A percentile compares a stretch with the other conserved stretches of the same genome.
phyloP scores from a whole-genome alignment of 2,888 invertebrate genomes.

The Malthinus flaveolus region DNA sequence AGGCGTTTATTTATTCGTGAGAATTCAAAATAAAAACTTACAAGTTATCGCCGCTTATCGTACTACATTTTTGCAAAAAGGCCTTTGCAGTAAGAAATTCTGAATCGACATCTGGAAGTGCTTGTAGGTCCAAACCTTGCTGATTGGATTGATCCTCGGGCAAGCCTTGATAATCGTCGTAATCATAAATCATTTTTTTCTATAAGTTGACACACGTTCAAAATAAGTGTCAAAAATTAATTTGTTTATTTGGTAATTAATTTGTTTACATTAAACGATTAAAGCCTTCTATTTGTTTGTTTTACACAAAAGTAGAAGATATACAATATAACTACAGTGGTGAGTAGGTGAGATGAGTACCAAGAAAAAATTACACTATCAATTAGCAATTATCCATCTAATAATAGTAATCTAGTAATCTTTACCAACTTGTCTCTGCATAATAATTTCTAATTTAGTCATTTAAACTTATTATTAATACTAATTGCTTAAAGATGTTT shows the following conservation, averaged over 20 bases:
- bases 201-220: neutral
- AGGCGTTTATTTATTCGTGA: neutral
- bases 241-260: neutral
- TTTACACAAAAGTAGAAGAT: no score
- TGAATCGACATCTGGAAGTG: slow-evolving; percentile 57
- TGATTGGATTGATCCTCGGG: slow-evolving; percentile 31
- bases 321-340: no score
- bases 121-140: slow-evolving; percentile 7
- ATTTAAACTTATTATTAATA: no score
- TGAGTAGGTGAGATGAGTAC: no score
- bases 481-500: no score
- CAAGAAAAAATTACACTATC: no score
- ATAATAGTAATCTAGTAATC: no score
- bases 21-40: slow-evolving; percentile 47
- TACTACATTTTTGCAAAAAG: slow-evolving; percentile 64
- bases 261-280: no score
- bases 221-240: slow-evolving; percentile 12
- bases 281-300: neutral
- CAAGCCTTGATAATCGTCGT: slow-evolving; percentile 27
- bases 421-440: no score
- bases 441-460: no score
- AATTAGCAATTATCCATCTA: no score
- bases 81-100: slow-evolving; percentile 65
- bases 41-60: slow-evolving; percentile 65
- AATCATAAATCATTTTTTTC: slow-evolving; percentile 38